Evolutionary conservation across 2,888 invertebrate genomes (phyloP), one percentile per base, ranked within the genome.

Genomic region (Eilema sororculum): DNA sequence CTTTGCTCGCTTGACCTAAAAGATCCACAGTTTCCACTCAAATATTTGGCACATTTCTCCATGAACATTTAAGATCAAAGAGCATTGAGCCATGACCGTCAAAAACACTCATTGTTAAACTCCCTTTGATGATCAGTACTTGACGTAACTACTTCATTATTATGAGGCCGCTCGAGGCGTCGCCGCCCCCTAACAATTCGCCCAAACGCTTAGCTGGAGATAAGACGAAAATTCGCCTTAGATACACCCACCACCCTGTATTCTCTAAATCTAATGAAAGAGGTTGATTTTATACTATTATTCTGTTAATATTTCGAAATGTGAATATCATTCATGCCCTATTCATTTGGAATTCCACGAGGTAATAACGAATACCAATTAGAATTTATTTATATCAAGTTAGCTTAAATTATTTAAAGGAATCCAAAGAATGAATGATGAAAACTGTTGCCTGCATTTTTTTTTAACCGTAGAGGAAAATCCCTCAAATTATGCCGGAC

Each of bases 41-140:
- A 90, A 90, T 84, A 88, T 90, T 90, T 87, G 83, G 79, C 82
- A 80, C 84, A 81, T 85, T 87, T 85, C 78, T 82, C 82, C 78
- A 75, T 77, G 66, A 78, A 78, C 82, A 81, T 78, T 79, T 77
- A 85, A 58, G 88, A 89, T 92, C 91, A 91, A 91, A 92, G 90
- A 80, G 82, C 85, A 83, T 84, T 80, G 83, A 82, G 82, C 83
- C 85, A 87, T 90, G 87, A 88, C 89, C 89, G 87, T 87, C 88
- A 85, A 87, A 87, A 89, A 85, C 88, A 88, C 87, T 89, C 85
- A 84, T 87, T 86, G 87, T 88, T 86, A 86, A 65, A 86, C 84
- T 87, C 85, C 85, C 89, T 91, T 91, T 91, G 90, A 89, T 87
- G 87, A 86, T 88, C 85, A 82, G 82, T 83, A 76, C 87, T 87